Conservation (phyloP, 2,113 vertebrate genomes). For the Onychorhynchus coronatus region DNA sequence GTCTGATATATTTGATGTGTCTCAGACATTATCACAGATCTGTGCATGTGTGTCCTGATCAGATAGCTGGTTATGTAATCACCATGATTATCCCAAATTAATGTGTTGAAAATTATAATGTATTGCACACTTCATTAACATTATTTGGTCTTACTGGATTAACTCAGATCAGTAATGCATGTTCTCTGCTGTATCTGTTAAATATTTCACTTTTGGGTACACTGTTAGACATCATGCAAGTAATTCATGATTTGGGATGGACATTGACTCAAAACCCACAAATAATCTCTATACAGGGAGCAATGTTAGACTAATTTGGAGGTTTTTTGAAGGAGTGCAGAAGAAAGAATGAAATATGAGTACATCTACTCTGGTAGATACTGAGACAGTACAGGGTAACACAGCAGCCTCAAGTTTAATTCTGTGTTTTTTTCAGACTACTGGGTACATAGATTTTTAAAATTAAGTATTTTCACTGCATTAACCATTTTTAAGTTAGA, state of each 20-base stretch:
- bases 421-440: not conserved
- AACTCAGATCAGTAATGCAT: not conserved
- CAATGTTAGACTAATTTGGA: not conserved
- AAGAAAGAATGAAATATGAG: not conserved
- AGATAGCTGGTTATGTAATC: not conserved
- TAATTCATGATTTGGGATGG: not conserved
- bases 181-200: not conserved
- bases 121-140: not conserved
- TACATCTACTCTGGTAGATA: not conserved
- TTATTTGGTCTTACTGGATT: conserved; percentile 20
- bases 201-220: not conserved
- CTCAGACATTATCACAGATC: not conserved
- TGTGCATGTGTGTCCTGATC: not conserved
- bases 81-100: conserved; percentile 12
- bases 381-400: not conserved
- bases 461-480: not conserved
- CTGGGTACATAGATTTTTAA: not conserved
- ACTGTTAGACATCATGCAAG: not conserved
- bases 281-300: not conserved
- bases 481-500: not conserved
- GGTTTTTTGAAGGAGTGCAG: not conserved
- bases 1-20: not conserved
- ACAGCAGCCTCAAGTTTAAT: not conserved
- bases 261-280: not conserved
- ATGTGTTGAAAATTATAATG: not conserved